Base-by-base conservation (phyloP, 1,140 invertebrate species). In the Phortica variegata region DNA sequence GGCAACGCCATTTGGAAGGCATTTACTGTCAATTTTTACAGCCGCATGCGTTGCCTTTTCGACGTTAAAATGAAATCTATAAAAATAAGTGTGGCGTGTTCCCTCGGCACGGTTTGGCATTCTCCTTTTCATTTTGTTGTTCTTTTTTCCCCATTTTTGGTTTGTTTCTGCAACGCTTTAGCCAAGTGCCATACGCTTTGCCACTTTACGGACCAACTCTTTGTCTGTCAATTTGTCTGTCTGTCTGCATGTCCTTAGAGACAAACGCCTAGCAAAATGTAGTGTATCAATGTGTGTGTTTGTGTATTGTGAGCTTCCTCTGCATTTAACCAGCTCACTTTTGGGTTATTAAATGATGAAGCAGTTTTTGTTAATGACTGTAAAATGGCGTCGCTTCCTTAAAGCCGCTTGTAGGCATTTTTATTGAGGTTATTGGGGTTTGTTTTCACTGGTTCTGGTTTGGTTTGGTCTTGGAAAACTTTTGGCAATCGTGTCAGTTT, bases 311-410 rank as follows among this genome's bases (percentile, higher is more conserved):
- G 23, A 5, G 23, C 10, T 6, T 26, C 49, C 49, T 52, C 62
- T 60, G 65, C 63, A 68, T 68, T 68, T 68, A 68, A 68, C 63
- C 63, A 68, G 63, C 63, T 68, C 63, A 68, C 63, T 68, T 68
- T 68, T 68, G 65, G 63, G 63, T 68, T 68, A 68, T 68, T 68
- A 68, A 68, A 68, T 68, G 63, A 68, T 68, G 63, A 68, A 68
- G 63, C 63, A 68, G 63, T 68, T 68, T 68, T 60, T 63, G 65
- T 68, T 68, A 68, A 68, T 68, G 63, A 65, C 63, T 68, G 60
- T 63, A 66, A 65, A 65, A 65, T 65, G 61, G 57, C 54, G 48
- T 65, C 61, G 56, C 46, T 58, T 54, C 48, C 56, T 49, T 40
- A 52, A 42, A 47, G 23, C 23, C 23, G 13, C 32, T 15, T 34